phyloP scores from a whole-genome alignment of 2,113 vertebrate genomes.

The Paramormyrops kingsleyae region DNA sequence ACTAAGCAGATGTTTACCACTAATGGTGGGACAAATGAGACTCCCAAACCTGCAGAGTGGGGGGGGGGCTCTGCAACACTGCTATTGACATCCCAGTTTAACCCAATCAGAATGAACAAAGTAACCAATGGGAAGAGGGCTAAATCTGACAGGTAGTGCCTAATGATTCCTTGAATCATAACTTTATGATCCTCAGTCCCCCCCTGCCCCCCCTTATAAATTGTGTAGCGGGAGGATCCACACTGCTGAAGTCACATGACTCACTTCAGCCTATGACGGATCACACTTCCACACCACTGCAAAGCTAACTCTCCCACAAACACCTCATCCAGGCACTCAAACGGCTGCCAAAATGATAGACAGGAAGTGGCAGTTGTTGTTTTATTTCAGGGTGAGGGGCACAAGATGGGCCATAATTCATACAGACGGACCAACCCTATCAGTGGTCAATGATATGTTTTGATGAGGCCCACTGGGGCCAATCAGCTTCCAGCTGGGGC shows the following conservation, averaged over 20 bases:
- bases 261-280: background rate
- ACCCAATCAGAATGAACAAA: background rate
- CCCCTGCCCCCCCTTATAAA: background rate
- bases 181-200: background rate
- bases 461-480: background rate
- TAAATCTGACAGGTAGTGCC: background rate
- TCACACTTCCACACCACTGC: background rate
- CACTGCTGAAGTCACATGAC: background rate
- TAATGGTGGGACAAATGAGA: background rate
- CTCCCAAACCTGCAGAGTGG: background rate
- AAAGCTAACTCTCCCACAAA: background rate
- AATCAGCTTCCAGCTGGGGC: background rate
- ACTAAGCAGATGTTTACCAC: background rate
- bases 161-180: background rate
- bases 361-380: background rate
- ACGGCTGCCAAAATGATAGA: background rate
- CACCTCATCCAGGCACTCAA: background rate
- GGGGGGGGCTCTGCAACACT: background rate
- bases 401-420: background rate
- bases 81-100: background rate
- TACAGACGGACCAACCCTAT: background rate
- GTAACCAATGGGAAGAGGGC: background rate
- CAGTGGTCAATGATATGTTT: background rate
- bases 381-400: background rate
- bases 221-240: background rate